Conservation (phyloP, 1,140 invertebrate species). For the Pogonomyrmex barbatus region DNA sequence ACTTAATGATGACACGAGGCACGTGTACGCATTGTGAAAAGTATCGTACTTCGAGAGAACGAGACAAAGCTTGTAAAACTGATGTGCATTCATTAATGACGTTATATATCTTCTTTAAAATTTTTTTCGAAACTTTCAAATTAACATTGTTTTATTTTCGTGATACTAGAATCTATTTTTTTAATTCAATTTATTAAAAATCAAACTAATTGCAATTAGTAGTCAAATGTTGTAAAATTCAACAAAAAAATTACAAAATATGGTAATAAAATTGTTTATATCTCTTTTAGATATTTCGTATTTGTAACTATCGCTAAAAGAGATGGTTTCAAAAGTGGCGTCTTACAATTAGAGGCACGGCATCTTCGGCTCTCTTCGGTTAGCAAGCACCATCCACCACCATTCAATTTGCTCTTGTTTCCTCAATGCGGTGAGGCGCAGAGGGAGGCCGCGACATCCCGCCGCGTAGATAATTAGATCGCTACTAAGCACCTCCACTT, state of each 20-base stretch:
- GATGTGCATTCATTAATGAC: not conserved
- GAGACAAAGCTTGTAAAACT: not conserved
- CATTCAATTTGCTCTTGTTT: constrained; percentile 78
- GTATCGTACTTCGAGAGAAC: not conserved
- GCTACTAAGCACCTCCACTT: constrained; percentile 81
- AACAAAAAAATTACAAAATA: not conserved
- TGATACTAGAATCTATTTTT: not conserved
- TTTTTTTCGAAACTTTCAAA: not conserved
- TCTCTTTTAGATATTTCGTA: not conserved
- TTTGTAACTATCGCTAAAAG: not conserved
- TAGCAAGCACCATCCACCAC: constrained; percentile 32
- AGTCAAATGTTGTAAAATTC: not conserved
- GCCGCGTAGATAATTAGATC: constrained; percentile 84
- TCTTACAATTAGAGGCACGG: constrained; percentile 5
- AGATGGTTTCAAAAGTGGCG: constrained; percentile 24
- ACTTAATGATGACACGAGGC: constrained; percentile 24
- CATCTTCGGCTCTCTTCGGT: constrained; percentile 18
- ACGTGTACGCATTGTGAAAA: not conserved
- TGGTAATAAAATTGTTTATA: not conserved
- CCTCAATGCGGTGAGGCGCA: constrained; percentile 76
- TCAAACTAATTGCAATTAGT: not conserved
- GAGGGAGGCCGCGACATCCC: constrained; percentile 80
- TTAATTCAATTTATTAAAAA: not conserved
- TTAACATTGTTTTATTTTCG: not conserved
- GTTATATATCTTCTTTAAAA: not conserved